Evolutionary conservation across 2,797 vertebrate species (phyloP), one percentile per base, ranked within the genome.

Genomic region (Artibeus jamaicensis): DNA sequence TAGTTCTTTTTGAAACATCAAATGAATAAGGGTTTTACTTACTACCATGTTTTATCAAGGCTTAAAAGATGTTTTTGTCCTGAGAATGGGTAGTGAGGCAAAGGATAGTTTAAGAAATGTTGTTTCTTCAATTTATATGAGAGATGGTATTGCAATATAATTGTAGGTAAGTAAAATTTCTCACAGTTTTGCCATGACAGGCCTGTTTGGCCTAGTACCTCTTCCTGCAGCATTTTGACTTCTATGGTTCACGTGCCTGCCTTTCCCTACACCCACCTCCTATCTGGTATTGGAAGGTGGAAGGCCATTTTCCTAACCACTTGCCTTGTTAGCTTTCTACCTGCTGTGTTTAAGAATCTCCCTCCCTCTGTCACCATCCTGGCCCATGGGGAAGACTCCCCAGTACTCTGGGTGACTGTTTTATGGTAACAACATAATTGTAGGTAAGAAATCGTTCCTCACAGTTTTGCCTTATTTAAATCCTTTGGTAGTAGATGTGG

Each of bases 401-500:
- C 26, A 29, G 10, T 59, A 22, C 57, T 59, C 26, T 29, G 57
- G 57, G 9, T 26, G 24, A 59, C 9, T 29, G 26, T 29, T 59
- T 59, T 59, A 59, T 29, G 26, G 26, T 29, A 59, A 59, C 6
- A 79, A 70, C 86, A 50, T 81, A 91, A 73, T 89, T 94, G 3
- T 74, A n/a, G 26, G 59, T 34, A 93, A 89, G 29, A 79, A 82
- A 44, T 78, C 68, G 67, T 81, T 86, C 12, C 32, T 95, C 81
- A 74, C 4, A 55, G 4, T 78, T 94, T 95, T 90, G 44, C 26
- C 48, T 96, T 89, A 74, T 82, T 81, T 84, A 92, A 90, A 89
- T 16, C 24, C 22, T 53, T 93, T 90, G 18, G 6, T 65, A 83
- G 4, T 86, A 79, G 21, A 76, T 91, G 26, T 81, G 55, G 19